Evolutionary conservation across 2,888 invertebrate species (phyloP).

Genomic region (Nyleta sp.): DNA sequence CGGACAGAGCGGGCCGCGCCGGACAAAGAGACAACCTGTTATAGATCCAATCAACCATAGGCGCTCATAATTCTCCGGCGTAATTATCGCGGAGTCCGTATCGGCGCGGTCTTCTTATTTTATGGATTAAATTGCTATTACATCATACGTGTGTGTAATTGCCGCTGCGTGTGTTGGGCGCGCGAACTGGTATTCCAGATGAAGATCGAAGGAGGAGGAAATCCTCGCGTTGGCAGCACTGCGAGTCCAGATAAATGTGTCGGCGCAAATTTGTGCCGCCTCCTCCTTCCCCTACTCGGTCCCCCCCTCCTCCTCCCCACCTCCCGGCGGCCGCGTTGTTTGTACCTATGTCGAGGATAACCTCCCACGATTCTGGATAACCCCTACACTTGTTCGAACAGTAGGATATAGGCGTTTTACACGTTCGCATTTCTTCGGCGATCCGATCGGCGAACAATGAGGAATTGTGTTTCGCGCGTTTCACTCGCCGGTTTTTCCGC

Average conservation of each 20-base stretch:
- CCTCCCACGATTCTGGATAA: slow-evolving; percentile 57
- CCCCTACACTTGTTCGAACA: slow-evolving; percentile 36
- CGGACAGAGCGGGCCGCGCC: slow-evolving; percentile 11
- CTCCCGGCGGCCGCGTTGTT: slow-evolving; percentile 6
- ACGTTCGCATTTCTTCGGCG: slow-evolving; percentile 18
- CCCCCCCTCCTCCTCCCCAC: not conserved
- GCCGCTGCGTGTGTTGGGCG: slow-evolving; percentile 22
- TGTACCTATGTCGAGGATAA: slow-evolving; percentile 49
- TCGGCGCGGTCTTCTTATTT: slow-evolving; percentile 77
- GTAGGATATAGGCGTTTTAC: slow-evolving; percentile 48
- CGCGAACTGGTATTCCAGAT: slow-evolving; percentile 24
- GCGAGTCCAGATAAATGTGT: slow-evolving; percentile 25
- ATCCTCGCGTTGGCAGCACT: slow-evolving; percentile 28
- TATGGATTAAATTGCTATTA: slow-evolving; percentile 81
- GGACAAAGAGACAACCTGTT: slow-evolving; percentile 61
- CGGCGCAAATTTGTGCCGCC: slow-evolving; percentile 36
- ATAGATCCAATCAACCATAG: slow-evolving; percentile 80
- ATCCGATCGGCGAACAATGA: slow-evolving; percentile 32
- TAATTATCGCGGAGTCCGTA: slow-evolving; percentile 78
- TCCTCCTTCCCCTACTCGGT: not conserved
- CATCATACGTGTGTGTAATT: slow-evolving; percentile 70
- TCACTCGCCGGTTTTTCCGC: not conserved
- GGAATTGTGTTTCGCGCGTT: slow-evolving; percentile 1
- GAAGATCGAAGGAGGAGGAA: slow-evolving; percentile 38
- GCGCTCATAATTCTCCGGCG: slow-evolving; percentile 80